Conservation (phyloP, 1,140 invertebrate genomes). For the Calycopis cecrops region DNA sequence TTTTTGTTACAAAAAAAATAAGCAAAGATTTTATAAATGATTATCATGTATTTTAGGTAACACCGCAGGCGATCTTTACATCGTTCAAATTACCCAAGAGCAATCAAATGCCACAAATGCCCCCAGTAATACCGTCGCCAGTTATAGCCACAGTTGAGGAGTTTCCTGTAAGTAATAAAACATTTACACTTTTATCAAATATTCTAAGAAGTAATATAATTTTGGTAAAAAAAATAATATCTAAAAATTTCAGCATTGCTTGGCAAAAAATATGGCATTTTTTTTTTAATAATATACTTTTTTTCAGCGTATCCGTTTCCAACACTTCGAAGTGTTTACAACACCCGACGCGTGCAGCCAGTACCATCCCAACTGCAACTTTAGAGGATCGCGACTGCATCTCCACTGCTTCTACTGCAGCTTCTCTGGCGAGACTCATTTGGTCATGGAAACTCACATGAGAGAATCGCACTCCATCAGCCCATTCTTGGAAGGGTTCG, state of each 20-base stretch:
- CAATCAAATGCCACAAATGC: conserved; percentile 75
- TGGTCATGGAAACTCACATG: conserved; percentile 66
- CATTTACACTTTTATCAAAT: not conserved
- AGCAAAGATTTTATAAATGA: conserved; percentile 24
- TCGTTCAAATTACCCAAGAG: conserved; percentile 92
- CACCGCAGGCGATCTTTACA: conserved; percentile 93
- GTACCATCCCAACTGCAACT: conserved; percentile 57
- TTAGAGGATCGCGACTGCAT: conserved; percentile 55
- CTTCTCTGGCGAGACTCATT: conserved; percentile 57
- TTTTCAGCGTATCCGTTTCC: conserved; percentile 70
- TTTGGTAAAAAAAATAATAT: no score
- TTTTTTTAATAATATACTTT: conserved; percentile 21
- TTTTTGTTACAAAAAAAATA: conserved; percentile 6
- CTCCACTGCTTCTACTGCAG: conserved; percentile 67
- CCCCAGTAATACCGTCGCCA: conserved; percentile 62
- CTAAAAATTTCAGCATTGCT: no score
- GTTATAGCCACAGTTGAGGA: conserved; percentile 73
- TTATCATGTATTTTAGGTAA: conserved; percentile 64
- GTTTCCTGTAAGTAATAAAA: conserved; percentile 59
- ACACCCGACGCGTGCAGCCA: conserved; percentile 53
- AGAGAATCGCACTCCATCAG: conserved; percentile 59
- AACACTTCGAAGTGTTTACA: conserved; percentile 70
- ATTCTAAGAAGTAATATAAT: no score
- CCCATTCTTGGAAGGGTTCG: conserved; percentile 66
- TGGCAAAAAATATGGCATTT: no score